Conservation (phyloP, 2,888 invertebrate genomes). For the Onthophagus sagittarius region DNA sequence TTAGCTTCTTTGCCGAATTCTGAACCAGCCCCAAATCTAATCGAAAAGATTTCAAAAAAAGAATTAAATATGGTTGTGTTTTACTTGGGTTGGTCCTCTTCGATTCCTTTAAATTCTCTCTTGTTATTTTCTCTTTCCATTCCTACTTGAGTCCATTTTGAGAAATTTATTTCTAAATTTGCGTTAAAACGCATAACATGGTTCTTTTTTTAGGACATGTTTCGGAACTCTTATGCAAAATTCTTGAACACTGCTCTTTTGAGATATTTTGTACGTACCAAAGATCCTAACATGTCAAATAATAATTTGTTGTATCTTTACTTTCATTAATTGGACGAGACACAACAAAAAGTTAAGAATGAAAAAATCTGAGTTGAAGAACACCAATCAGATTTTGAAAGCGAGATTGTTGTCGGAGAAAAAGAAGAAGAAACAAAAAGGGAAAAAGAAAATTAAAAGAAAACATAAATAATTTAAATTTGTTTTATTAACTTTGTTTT, state of each 20-base stretch:
- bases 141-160: constrained; percentile 83
- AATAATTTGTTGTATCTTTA: no score
- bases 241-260: constrained; percentile 59
- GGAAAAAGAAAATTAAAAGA: constrained; percentile 48
- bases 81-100: constrained; percentile 88
- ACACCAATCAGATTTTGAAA: constrained; percentile 76
- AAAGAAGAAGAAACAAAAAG: constrained; percentile 55
- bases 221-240: constrained; percentile 81
- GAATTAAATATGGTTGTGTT: no score
- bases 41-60: no score
- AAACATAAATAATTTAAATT: constrained; percentile 36
- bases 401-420: constrained; percentile 62
- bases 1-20: constrained; percentile 92
- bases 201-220: constrained; percentile 73
- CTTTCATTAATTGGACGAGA: constrained; percentile 59
- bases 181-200: constrained; percentile 91
- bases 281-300: no score
- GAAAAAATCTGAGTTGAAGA: constrained; percentile 58
- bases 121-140: constrained; percentile 94
- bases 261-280: no score
- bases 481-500: background rate
- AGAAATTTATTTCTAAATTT: constrained; percentile 79
- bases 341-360: constrained; percentile 70
- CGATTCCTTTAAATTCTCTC: constrained; percentile 80
- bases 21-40: constrained; percentile 93